phyloP scores from a whole-genome alignment of 2,888 invertebrate species.

The Scrobipalpa costella region DNA sequence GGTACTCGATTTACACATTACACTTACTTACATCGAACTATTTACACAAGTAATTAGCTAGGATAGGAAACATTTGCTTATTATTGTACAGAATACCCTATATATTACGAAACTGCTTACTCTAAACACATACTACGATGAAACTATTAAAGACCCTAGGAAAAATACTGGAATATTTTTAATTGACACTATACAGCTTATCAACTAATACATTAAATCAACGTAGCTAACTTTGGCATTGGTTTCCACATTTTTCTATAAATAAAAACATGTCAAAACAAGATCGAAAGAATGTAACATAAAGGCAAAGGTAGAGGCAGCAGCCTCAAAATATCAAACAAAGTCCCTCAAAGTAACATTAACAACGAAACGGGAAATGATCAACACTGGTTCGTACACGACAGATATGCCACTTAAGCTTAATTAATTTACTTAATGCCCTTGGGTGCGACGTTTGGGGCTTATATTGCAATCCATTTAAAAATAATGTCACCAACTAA shows the following conservation, averaged over 20 bases:
- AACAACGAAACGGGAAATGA: conserved; percentile 68
- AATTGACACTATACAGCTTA: conserved; percentile 81
- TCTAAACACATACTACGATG: conserved; percentile 66
- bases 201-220: conserved; percentile 75
- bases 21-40: conserved; percentile 59
- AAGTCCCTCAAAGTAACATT: conserved; percentile 61
- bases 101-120: conserved; percentile 75
- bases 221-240: conserved; percentile 82
- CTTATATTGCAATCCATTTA: conserved; percentile 60
- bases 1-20: conserved; percentile 75
- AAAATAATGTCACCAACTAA: conserved; percentile 54
- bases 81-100: conserved; percentile 71
- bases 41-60: conserved; percentile 73
- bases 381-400: conserved; percentile 62
- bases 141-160: conserved; percentile 72
- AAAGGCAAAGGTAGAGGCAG: conserved; percentile 48
- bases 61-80: conserved; percentile 79
- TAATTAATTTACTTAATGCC: conserved; percentile 68
- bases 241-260: conserved; percentile 73
- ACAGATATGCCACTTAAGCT: conserved; percentile 71
- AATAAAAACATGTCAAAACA: conserved; percentile 77
- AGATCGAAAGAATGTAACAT: conserved; percentile 67
- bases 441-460: conserved; percentile 67
- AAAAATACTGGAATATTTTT: conserved; percentile 73
- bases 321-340: conserved; percentile 61